Evolutionary conservation across 2,797 vertebrate genomes (phyloP), one percentile per base, ranked within the genome.

Genomic region (Lemur catta): DNA sequence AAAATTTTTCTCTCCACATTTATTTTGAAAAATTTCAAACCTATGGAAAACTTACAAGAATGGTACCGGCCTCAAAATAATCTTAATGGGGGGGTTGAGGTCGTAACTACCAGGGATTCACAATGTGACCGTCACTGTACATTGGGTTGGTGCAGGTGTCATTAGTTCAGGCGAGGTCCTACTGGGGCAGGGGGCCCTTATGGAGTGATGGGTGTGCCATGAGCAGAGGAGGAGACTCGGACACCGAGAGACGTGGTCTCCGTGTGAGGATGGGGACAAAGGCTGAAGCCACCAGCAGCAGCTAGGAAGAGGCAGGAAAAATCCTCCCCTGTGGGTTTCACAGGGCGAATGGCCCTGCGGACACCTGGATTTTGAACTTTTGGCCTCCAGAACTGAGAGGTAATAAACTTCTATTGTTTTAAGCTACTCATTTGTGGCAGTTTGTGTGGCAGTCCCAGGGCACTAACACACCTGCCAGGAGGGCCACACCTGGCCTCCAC

Each of bases 321-420:
- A 48, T 11, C 33, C 11, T 15, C 33, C 52, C 11, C 13, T 10
- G 13, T 67, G 52, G 43, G 9, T 22, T 74, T 35, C 3, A 0
- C 24, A 18, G 12, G n/a, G 84, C 18, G 41, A 4, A 11, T 0
- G 0, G 71, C 63, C 80, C 55, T 4, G 3, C 26, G 22, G 6
- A 65, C 74, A 65, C 33, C 38, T 33, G 15, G 72, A 57, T 30
- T n/a, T 43, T 14, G 13, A 57, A 38, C 35, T 65, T 89, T 20
- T 4, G 18, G 79, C 55, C 38, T 78, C 46, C 26, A 17, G 13
- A 50, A 48, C 86, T 12, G 3, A 17, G 10, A 38, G 35, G 69
- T 28, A 18, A 63, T 38, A 57, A n/a, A 38, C 63, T 41, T 72
- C 50, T 61, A 28, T 63, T 63, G 55, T 72, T 63, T 63, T 38